Evolutionary conservation across 2,113 vertebrate genomes (phyloP).

Genomic region (Notiomystis cincta): DNA sequence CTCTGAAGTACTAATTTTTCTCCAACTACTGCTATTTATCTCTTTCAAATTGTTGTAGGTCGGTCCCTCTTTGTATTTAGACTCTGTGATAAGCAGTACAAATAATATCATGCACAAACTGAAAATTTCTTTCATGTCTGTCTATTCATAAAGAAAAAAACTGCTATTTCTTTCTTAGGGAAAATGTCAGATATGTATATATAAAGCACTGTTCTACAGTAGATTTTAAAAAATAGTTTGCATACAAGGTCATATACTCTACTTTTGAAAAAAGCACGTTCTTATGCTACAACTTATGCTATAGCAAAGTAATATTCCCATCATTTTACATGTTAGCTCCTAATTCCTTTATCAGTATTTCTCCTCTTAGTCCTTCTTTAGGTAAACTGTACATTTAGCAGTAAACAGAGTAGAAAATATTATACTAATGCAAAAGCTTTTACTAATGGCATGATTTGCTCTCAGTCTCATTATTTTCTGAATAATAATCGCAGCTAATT

Average conservation of each 20-base stretch:
- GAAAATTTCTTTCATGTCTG: background rate
- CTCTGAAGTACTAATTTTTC: background rate
- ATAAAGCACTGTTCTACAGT: background rate
- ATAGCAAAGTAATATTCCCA: background rate
- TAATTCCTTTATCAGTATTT: slow-evolving; percentile 8
- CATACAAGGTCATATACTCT: background rate
- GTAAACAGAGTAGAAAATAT: slow-evolving; percentile 71
- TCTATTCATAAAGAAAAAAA: background rate
- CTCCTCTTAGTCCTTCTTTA: background rate
- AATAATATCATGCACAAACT: background rate
- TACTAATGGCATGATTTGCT: slow-evolving; percentile 54
- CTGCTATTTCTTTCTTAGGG: background rate
- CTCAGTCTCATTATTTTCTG: slow-evolving; percentile 58
- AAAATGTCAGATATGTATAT: background rate
- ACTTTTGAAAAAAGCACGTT: background rate
- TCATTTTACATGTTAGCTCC: background rate
- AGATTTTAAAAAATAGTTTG: background rate
- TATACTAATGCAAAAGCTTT: slow-evolving; percentile 32
- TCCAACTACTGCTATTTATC: background rate
- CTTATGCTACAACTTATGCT: background rate
- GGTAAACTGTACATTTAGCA: slow-evolving; percentile 65
- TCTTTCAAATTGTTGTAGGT: background rate
- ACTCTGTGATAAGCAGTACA: background rate
- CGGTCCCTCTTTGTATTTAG: background rate
- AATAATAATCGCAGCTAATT: slow-evolving; percentile 70